Evolutionary conservation across 1,140 invertebrate genomes (phyloP), one percentile per base, ranked within the genome.

Genomic region (Euura lappo): DNA sequence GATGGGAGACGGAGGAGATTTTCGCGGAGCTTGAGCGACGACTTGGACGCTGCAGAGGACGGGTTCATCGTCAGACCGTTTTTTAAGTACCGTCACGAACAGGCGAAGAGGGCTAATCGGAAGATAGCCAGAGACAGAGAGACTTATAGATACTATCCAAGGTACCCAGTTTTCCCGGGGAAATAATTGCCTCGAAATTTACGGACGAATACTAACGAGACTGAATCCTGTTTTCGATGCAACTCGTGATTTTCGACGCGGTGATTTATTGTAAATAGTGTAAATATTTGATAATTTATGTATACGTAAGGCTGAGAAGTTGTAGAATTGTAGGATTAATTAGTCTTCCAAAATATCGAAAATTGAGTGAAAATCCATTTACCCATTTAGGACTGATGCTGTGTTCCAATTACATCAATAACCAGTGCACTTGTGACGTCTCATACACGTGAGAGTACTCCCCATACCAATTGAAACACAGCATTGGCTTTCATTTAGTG

Each of bases 111-210:
- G 10, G 8, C 28, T 10, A 28, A 68, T 8, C 8, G 8, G 3
- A 28, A 28, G 66, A 7, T 11, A 42, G 11, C 11, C 8, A 8
- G 66, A 68, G 42, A 28, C 66, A 68, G 66, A 28, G 66, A 42
- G 8, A 8, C 66, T 28, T 8, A 28, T 42, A 68, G 28, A 13
- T 42, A 42, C 28, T 68, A 68, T 68, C 66, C 66, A 4, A 68
- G 66, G 42, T 76, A 81, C 44, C 80, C 79, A 0, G 71, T 82
- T 43, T 82, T 82, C 65, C 74, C 79, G 1, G 81, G 81, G 42
- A 77, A 75, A 74, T 81, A 72, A 74, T 42, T 42, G 51, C 51
- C 28, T 28, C 28, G 28, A 28, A 28, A 28, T 28, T 28, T 0
- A 28, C 28, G 28, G 28, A 28, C 28, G 28, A 28, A 28, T 28